Conservation (phyloP, 2,113 vertebrate genomes). For the Odocoileus virginianus region DNA sequence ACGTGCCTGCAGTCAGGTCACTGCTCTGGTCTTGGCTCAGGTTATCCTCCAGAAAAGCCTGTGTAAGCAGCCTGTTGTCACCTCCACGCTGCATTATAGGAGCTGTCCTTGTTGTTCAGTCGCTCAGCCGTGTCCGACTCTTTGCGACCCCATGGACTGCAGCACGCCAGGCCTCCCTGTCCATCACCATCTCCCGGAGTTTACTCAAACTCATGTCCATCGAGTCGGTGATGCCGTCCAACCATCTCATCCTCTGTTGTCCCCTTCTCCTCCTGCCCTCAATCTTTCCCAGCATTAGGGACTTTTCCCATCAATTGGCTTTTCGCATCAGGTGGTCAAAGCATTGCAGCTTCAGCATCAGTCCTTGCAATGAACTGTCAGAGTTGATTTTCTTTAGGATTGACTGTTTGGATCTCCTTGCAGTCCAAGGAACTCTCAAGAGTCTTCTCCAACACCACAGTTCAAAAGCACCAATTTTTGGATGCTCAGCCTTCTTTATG, state of each 20-base stretch:
- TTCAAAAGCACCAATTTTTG: not conserved
- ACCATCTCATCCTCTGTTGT: not conserved
- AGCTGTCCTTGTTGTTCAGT: not conserved
- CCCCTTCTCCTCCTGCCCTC: not conserved
- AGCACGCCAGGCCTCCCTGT: rapidly evolving
- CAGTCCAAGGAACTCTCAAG: not conserved
- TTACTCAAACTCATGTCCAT: not conserved
- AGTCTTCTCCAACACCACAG: not conserved
- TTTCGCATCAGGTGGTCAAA: not conserved
- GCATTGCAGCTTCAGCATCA: not conserved
- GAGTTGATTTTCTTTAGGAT: not conserved
- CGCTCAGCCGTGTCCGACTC: rapidly evolving
- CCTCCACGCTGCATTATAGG: not conserved
- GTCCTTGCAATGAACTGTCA: not conserved
- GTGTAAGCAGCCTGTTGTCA: not conserved
- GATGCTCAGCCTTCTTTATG: not conserved
- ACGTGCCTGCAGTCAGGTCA: not conserved
- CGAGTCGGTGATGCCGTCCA: rapidly evolving
- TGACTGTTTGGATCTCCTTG: not conserved
- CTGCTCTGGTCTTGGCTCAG: not conserved
- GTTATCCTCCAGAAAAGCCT: not conserved
- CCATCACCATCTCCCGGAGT: rapidly evolving
- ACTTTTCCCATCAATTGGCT: not conserved
- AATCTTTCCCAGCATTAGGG: not conserved
- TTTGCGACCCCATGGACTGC: rapidly evolving